phyloP scores from a whole-genome alignment of 2,797 vertebrate species.

The Pagetopsis macropterus region DNA sequence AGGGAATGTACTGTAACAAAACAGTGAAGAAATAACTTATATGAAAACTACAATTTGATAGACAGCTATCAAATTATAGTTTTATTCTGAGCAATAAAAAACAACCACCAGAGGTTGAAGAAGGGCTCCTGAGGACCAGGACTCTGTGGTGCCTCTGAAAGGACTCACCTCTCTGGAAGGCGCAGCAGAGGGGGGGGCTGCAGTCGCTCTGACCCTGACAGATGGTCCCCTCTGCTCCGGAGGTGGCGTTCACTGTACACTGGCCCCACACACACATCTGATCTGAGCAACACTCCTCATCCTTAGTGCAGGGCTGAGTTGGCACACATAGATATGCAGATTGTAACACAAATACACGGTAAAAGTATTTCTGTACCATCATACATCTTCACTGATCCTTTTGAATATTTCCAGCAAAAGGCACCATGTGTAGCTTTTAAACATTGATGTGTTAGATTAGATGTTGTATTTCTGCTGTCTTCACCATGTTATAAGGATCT shows the following conservation, averaged over 20 bases:
- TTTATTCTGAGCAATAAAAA: too few relatives aligned
- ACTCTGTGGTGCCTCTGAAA: neutral
- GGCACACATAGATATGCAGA: constrained; percentile 14
- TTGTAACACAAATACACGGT: neutral
- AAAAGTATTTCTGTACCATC: neutral
- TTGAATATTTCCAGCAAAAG: too few relatives aligned
- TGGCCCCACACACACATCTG: constrained; percentile 95
- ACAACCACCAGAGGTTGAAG: too few relatives aligned
- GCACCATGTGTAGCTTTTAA: too few relatives aligned
- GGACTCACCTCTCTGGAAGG: constrained; percentile 88
- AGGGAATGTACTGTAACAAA: too few relatives aligned
- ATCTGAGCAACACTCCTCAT: constrained; percentile 91
- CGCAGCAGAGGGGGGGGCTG: constrained; percentile 88
- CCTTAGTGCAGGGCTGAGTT: constrained; percentile 87
- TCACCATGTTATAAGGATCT: neutral
- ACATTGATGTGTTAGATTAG: too few relatives aligned
- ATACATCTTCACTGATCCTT: too few relatives aligned
- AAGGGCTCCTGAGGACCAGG: too few relatives aligned
- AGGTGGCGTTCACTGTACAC: constrained; percentile 80
- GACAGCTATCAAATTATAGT: too few relatives aligned
- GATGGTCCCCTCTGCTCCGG: constrained; percentile 90
- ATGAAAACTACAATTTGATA: too few relatives aligned
- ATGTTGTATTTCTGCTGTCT: too few relatives aligned
- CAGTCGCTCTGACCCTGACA: constrained; percentile 94
- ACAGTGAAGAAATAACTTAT: too few relatives aligned